phyloP scores from a whole-genome alignment of 2,113 vertebrate genomes.

The Hypocryptadius cinnamomeus region DNA sequence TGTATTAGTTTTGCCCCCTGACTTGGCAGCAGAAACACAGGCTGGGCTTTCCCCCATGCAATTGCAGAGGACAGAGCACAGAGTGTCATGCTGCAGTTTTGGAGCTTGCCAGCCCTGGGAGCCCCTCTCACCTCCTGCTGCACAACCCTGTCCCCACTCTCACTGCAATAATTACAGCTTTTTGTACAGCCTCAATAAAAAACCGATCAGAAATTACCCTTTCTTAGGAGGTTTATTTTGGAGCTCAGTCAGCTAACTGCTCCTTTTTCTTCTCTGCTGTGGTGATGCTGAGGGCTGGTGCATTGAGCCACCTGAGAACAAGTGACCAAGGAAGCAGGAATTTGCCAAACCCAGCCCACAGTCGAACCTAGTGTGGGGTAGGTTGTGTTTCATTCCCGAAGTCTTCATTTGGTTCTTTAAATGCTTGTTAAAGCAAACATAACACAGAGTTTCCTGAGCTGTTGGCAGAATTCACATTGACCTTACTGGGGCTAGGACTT shows the following conservation, averaged over 20 bases:
- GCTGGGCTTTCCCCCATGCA: not conserved
- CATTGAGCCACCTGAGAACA: not conserved
- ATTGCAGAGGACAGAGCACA: not conserved
- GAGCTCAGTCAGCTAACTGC: not conserved
- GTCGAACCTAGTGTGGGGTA: accelerated
- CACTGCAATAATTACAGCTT: not conserved
- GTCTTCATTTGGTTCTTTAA: not conserved
- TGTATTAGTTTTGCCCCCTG: not conserved
- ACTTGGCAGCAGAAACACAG: not conserved
- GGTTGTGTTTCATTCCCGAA: not conserved
- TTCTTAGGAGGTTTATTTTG: not conserved
- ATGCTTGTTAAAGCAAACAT: not conserved
- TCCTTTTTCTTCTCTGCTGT: not conserved
- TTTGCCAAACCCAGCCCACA: not conserved
- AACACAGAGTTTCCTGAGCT: not conserved
- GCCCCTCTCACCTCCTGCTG: not conserved
- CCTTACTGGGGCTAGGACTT: not conserved
- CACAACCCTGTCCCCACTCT: not conserved
- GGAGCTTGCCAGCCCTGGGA: accelerated
- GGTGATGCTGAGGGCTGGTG: not conserved
- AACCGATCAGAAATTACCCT: not conserved
- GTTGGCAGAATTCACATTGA: not conserved
- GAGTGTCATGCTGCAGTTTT: accelerated
- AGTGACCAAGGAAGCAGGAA: accelerated
- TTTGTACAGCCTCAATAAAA: not conserved